Evolutionary conservation across 2,888 invertebrate species (phyloP).

Genomic region (Agriopis marginaria): DNA sequence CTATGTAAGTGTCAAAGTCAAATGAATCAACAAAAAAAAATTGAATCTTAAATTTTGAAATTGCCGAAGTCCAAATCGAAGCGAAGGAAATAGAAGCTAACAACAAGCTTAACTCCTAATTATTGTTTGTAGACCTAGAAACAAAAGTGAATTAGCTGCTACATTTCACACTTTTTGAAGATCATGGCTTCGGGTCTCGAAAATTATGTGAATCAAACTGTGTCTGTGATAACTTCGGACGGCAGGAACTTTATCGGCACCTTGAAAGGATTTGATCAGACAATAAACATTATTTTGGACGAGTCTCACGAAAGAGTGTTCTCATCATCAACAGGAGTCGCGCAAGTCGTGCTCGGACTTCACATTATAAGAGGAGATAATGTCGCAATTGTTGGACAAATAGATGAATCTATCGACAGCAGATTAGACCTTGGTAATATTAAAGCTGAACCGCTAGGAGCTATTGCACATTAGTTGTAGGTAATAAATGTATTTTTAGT

Average conservation of each 20-base stretch:
- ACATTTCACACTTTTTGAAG: neutral
- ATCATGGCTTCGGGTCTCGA: constrained; percentile 94
- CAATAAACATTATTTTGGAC: constrained; percentile 99
- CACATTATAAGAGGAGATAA: constrained; percentile 99
- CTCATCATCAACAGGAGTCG: constrained; percentile 95
- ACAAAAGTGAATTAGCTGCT: neutral
- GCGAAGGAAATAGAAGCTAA: too few species aligned
- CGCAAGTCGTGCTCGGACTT: constrained; percentile 95
- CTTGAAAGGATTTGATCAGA: constrained; percentile 99
- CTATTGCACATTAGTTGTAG: constrained; percentile 89
- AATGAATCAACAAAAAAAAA: too few species aligned
- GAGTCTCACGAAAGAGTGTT: constrained; percentile 99
- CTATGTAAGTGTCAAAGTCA: too few species aligned
- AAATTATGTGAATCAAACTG: constrained; percentile 95
- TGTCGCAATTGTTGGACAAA: constrained; percentile 95
- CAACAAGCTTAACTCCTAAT: too few species aligned
- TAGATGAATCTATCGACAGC: constrained; percentile 94
- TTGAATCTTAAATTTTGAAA: too few species aligned
- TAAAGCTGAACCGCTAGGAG: constrained; percentile 93
- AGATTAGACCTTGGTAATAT: constrained; percentile 92
- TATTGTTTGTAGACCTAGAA: neutral
- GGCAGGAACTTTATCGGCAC: constrained; percentile 98
- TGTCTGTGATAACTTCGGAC: constrained; percentile 98
- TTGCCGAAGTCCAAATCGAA: too few species aligned
- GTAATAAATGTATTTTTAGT: constrained; percentile 58